These are phyloP conservation scores for Phytoseiulus persimilis DNA, from an alignment of 2,888 invertebrate genomes.

Conservation along the genomic window DNA sequence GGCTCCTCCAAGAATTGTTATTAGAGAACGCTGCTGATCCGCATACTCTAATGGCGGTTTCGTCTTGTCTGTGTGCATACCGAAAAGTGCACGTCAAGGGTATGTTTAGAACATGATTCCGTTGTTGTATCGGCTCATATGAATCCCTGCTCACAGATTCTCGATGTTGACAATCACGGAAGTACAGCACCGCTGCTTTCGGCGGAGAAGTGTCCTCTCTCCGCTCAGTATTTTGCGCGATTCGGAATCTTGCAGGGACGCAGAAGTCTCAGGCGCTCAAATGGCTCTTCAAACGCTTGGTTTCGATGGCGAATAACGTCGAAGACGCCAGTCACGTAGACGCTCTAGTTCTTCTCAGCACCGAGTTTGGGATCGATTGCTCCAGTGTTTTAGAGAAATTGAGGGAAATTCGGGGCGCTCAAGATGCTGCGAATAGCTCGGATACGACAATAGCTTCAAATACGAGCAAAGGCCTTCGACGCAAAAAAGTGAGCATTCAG, in stretches of 20 bases:
- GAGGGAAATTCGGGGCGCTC: neutral
- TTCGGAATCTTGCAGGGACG: neutral
- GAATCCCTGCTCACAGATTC: too few relatives aligned
- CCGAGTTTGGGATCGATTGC: neutral
- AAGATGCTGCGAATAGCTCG: neutral
- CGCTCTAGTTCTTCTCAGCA: neutral
- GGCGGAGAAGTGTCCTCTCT: too few relatives aligned
- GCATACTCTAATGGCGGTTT: neutral
- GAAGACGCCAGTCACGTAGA: neutral
- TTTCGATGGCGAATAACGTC: neutral
- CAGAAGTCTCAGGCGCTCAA: neutral
- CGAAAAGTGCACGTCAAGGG: conserved; percentile 16
- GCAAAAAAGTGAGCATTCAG: neutral
- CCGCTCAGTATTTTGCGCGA: too few relatives aligned
- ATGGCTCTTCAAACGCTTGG: neutral
- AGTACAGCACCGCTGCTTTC: too few relatives aligned
- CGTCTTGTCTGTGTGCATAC: conserved; percentile 9
- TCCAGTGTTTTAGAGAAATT: neutral
- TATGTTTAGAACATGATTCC: neutral
- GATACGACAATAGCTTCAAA: neutral
- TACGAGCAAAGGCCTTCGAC: neutral
- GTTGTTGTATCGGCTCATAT: neutral
- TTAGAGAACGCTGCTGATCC: neutral
- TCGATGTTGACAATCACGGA: too few relatives aligned
- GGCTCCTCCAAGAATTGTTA: neutral